Base-by-base conservation (phyloP, 2,888 invertebrate species). In the Pseudoips prasinana region DNA sequence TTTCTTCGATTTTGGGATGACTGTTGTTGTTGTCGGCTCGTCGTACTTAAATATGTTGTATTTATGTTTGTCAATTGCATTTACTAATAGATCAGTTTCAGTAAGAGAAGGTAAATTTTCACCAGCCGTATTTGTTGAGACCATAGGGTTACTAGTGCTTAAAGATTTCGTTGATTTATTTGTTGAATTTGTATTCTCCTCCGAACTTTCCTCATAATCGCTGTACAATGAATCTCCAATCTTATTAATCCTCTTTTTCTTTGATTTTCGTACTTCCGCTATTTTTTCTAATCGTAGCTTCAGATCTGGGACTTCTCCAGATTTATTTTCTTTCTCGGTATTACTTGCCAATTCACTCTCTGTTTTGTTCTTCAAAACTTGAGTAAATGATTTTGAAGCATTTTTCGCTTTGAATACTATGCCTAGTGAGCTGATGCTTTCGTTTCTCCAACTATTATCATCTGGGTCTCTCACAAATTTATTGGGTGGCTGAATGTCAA, bases 371-470 rank as follows among this genome's bases (percentile, higher is more conserved):
- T 80, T 87, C 8, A 87, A 57, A 8, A 88, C 84, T 64, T 86
- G 72, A 32, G 81, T 86, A 40, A 85, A 82, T 9, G 84, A 78
- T 54, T 84, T 88, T 1, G 88, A 73, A 7, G 86, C 77, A 48
- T 84, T 85, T 42, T 83, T 86, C 0, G 84, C 77, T 47, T 87
- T 87, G 39, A 86, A 87, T 8, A 87, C 86, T n/a, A 88, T 87
- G 11, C 88, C 88, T 20, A 85, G 39, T 2, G 83, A 85, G 46
- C 80, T 87, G 24, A 88, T 74, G 42, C 88, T 87, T 61, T 87
- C 85, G 41, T 87, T 88, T 58, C 88, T 73, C 88, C 88, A 88
- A 40, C 84, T 86, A 37, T 86, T 86, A 39, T 88, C 88, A 33
- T 88, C 87, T 0, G 87, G 88, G 33, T 88, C 73, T 52, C 86